Base-by-base conservation (phyloP, 2,797 vertebrate species). In the Anguilla marmorata region DNA sequence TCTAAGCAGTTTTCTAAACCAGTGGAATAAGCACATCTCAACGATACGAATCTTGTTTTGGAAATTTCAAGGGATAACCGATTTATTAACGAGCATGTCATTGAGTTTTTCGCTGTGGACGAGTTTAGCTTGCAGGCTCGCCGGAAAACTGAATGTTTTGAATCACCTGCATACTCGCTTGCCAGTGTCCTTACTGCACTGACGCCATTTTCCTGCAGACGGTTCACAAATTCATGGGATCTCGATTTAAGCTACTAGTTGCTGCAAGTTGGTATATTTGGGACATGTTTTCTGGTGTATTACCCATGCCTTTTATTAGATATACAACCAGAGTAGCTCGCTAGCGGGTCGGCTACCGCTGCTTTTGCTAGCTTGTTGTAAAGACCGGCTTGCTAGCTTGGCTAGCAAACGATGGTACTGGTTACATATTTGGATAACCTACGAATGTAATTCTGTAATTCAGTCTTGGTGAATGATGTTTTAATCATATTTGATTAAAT, bases 121-220 rank as follows among this genome's bases (percentile, higher is more conserved):
- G 37, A 30, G 83, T 21, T 85, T 14, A 4, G 52, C 33, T 79
- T 58, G 50, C 24, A 7, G 14, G 16, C 45, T 54, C 50, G 83
- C 5, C 52, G 2, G 27, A 9, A 82, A 63, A 86, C 45, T 24
- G 54, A 82, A 76, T 86, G 45, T 88, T 88, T 88, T 88, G 88
- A 88, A 86, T 52, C 54, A 66, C 30, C 37, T 30, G 84, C 50
- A 58, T 54, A 85, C 88, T 52, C 88, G 88, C 88, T 86, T 85
- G 85, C 85, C 52, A 63, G 58, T 52, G 33, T 63, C 87, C 85
- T 86, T 85, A 88, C 88, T 86, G 88, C 85, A 24, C 87, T 24
- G 88, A 63, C 88, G 88, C 88, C 88, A 88, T 87, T 87, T 88
- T 89, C 86, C 85, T 58, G 84, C 87, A 69, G 82, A 69, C 82